Percentiles rank a stretch among this genome's conserved stretches.
These are phyloP conservation scores for Microcebus lehilahytsara DNA, from an alignment of 2,113 vertebrate species.

Conservation along the genomic window DNA sequence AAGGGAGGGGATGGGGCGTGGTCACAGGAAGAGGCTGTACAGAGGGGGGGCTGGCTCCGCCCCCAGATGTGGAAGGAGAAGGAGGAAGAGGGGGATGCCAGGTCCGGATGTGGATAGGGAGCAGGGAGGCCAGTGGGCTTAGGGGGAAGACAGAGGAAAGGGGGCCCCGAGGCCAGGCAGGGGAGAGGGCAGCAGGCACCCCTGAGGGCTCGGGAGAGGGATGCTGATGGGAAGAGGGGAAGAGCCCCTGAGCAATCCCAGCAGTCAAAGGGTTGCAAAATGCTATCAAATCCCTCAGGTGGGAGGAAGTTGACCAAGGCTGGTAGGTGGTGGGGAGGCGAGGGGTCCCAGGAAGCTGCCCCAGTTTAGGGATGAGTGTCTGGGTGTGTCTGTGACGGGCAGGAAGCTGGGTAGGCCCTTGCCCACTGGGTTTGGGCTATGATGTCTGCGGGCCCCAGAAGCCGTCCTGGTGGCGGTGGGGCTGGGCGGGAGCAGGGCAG, in stretches of 20 bases:
- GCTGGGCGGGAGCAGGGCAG: not conserved
- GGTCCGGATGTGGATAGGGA: rapidly evolving
- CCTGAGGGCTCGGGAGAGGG: not conserved
- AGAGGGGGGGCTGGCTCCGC: not conserved
- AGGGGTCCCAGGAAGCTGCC: not conserved
- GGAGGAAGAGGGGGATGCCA: not conserved
- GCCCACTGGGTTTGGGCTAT: not conserved
- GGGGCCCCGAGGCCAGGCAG: not conserved
- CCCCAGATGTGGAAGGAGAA: too few relatives aligned
- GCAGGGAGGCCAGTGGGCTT: not conserved
- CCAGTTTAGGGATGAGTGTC: not conserved
- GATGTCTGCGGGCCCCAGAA: not conserved
- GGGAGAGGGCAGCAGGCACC: rapidly evolving
- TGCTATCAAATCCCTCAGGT: not conserved
- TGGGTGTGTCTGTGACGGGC: not conserved
- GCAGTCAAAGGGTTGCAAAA: too few relatives aligned
- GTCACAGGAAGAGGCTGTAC: not conserved
- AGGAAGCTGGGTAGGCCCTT: conserved; percentile 22
- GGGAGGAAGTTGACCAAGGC: not conserved
- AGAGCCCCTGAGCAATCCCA: not conserved
- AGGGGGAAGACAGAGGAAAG: not conserved
- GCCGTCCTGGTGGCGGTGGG: not conserved
- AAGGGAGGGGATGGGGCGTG: too few relatives aligned
- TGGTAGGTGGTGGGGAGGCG: not conserved
- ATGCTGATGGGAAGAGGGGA: not conserved